Evolutionary conservation across 2,888 invertebrate species (phyloP), one percentile per base, ranked within the genome.

Genomic region (Eupithecia dodoneata): DNA sequence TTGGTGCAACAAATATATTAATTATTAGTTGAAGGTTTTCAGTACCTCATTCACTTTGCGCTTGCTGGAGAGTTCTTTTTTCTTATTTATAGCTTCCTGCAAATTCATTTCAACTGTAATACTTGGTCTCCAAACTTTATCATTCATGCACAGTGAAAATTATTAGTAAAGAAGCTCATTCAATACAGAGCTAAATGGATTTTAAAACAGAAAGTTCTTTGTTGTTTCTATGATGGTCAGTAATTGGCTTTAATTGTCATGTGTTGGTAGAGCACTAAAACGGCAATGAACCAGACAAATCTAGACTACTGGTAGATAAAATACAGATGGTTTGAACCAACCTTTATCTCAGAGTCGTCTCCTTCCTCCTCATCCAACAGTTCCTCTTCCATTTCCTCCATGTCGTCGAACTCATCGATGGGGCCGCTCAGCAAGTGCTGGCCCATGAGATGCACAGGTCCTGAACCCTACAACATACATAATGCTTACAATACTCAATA

Each of bases 371-470:
- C 97, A 84, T 98, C 98, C 66, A 97, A 95, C 96, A 97, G 97
- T 87, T 97, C 97, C 79, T 97, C 97, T 81, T 97, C 97, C 96
- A 97, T 97, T 83, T 97, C 97, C 89, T 98, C 97, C 94, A 97
- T 97, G 84, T 97, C 97, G 85, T 97, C 97, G 87, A 97, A 97
- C 87, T 97, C 97, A 83, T 97, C 97, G 80, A 97, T 96, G 71
- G 97, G 96, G 55, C 97, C 96, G 86, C 97, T 97, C 79, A 97
- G 96, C 80, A 98, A 95, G 91, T 97, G 97, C 88, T 98, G 98
- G 15, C 98, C 98, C 85, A 98, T 97, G 91, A 98, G 96, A 87
- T 98, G 97, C 82, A 98, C 97, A 42, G 98, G 98, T 4, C 98
- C 98, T 81, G 95, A 96, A 74, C 97, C 97, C 95, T 97, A 92